A percentile compares a stretch with the other conserved stretches of the same genome.
Conservation (phyloP, 2,888 invertebrate species). For the Acleris holmiana region DNA sequence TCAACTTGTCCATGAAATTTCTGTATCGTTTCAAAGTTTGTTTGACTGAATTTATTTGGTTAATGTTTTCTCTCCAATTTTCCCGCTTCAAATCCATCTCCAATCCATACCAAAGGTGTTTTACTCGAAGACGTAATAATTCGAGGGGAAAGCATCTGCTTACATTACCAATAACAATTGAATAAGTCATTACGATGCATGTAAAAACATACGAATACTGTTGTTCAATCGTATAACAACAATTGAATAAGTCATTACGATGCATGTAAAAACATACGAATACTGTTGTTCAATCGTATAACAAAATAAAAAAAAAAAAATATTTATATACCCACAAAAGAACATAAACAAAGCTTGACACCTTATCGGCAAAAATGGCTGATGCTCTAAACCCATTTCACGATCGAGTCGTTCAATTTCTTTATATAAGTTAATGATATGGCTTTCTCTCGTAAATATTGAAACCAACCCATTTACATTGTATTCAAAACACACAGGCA, state of each 20-base stretch:
- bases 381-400: neutral
- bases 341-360: neutral
- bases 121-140: too few species aligned
- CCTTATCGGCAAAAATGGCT: neutral
- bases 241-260: neutral
- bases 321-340: neutral
- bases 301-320: neutral
- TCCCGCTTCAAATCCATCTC: too few species aligned
- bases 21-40: too few species aligned
- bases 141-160: too few species aligned
- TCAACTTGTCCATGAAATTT: too few species aligned
- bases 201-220: neutral
- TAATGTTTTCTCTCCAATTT: too few species aligned
- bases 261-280: neutral
- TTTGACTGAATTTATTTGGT: too few species aligned
- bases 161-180: neutral
- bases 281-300: neutral
- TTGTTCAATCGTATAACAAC: neutral
- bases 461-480: neutral
- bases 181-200: neutral
- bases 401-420: neutral
- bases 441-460: neutral
- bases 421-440: neutral
- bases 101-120: too few species aligned
- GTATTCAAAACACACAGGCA: neutral